Percentiles rank a stretch among this genome's conserved stretches.
phyloP scores from a whole-genome alignment of 2,888 invertebrate genomes.

The Phorcus lineatus region DNA sequence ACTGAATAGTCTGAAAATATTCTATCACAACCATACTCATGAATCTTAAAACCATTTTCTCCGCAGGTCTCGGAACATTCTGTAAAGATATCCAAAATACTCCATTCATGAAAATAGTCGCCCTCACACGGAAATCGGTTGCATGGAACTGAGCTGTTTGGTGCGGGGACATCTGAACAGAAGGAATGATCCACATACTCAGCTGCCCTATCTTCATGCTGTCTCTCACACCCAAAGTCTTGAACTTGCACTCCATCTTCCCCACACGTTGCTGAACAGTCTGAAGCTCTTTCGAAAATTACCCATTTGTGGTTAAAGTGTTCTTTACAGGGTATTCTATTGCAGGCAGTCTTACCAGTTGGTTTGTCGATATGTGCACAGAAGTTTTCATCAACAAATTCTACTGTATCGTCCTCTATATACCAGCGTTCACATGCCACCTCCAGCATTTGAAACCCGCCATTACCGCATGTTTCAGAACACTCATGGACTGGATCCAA shows the following conservation, averaged over 20 bases:
- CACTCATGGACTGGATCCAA: too few relatives aligned
- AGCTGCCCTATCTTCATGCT: conserved; percentile 14
- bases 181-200: conserved; percentile 32
- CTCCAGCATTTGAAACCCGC: too few relatives aligned
- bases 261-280: conserved; percentile 57
- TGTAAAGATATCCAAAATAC: conserved; percentile 52
- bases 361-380: too few relatives aligned
- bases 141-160: conserved; percentile 38
- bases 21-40: conserved; percentile 43
- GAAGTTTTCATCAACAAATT: too few relatives aligned
- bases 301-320: conserved; percentile 44
- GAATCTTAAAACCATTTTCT: conserved; percentile 42
- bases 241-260: conserved; percentile 43
- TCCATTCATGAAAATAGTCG: conserved; percentile 36
- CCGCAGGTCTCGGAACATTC: conserved; percentile 57
- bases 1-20: conserved; percentile 16
- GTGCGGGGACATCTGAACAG: conserved; percentile 36
- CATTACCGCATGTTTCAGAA: too few relatives aligned
- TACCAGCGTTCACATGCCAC: too few relatives aligned
- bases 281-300: conserved; percentile 51
- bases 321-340: too few relatives aligned
- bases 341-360: too few relatives aligned
- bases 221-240: conserved; percentile 42
- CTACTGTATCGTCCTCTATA: too few relatives aligned
- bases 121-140: conserved; percentile 42